phyloP scores from a whole-genome alignment of 2,888 invertebrate species.

The Sphaeridia pumilis region DNA sequence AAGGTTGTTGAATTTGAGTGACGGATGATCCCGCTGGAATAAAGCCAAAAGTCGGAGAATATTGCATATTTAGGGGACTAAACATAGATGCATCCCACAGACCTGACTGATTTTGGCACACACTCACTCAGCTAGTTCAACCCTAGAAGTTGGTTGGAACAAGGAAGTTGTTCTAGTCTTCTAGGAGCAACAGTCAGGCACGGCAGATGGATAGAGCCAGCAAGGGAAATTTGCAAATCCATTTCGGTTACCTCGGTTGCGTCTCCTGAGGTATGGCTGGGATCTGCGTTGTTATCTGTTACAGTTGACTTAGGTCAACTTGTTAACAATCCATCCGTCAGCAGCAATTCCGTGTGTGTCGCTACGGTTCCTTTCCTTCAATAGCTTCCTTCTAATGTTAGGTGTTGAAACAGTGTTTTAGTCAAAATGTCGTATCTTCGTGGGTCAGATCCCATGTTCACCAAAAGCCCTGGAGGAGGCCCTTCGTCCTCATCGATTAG shows the following conservation, averaged over 20 bases:
- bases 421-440: slow-evolving; percentile 12
- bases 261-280: no score
- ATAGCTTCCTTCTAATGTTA: no score
- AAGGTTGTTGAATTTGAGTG: slow-evolving; percentile 16
- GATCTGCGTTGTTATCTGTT: no score
- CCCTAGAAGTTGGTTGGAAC: slow-evolving; percentile 25
- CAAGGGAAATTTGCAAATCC: no score
- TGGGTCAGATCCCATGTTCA: slow-evolving; percentile 16
- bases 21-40: slow-evolving; percentile 15
- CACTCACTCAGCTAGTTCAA: slow-evolving; percentile 14
- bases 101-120: slow-evolving; percentile 12
- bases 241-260: no score
- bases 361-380: neutral
- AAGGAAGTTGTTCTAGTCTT: slow-evolving; percentile 16
- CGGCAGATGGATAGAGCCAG: no score
- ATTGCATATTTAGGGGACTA: slow-evolving; percentile 5
- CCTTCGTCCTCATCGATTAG: slow-evolving; percentile 13
- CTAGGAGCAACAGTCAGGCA: no score
- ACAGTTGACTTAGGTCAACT: neutral
- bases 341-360: neutral
- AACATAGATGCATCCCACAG: neutral
- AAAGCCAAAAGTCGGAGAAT: slow-evolving; percentile 9
- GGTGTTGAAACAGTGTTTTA: neutral
- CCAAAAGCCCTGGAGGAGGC: slow-evolving; percentile 10
- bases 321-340: neutral